Evolutionary conservation across 2,113 vertebrate species (phyloP), one percentile per base, ranked within the genome.

Genomic region (Lampris megalopsis): DNA sequence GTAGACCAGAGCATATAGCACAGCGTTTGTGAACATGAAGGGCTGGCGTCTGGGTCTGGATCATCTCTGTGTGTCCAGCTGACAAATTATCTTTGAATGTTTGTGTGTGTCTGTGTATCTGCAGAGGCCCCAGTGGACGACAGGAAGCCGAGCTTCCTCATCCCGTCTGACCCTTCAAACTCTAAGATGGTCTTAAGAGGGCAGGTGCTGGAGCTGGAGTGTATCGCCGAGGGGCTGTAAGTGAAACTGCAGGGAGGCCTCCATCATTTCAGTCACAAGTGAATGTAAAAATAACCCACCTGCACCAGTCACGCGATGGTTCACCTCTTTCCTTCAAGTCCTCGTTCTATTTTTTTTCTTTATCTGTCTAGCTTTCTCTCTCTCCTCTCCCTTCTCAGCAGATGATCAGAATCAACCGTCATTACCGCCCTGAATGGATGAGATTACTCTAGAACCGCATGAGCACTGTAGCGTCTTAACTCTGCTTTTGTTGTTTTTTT

Each of bases 201-300:
- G 91, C 95, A 96, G 63, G 89, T 94, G 54, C 95, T 99, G 86
- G 93, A 97, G 63, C 88, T 99, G 82, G 97, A 99, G 88, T 99
- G 98, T 79, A 97, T 99, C 3, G 97, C 97, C 24, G 97, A 97
- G 82, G 97, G 97, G 89, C 90, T 99, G 98, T 99, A 91, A 97
- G 98, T 97, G 58, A 77, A 63, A 74, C 38, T 9, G 58, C 1
- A 8, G 24, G 7, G 49, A 70, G 66, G 68, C 24, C 0, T 6
- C 66, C 63, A 35, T 70, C 47, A 43, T 54, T 66, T 47, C 35
- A 37, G n/a, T 57, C 42, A 35, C 61, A 38, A 67, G 59, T 45
- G 64, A 41, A 48, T 77, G 6, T 1, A 72, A 80, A 24, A 24
- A 24, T 24, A 47, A 1, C 10, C 56, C 76, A 63, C 48, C 79